Conservation (phyloP, 2,797 vertebrate genomes). For the Rhinatrema bivittatum region DNA sequence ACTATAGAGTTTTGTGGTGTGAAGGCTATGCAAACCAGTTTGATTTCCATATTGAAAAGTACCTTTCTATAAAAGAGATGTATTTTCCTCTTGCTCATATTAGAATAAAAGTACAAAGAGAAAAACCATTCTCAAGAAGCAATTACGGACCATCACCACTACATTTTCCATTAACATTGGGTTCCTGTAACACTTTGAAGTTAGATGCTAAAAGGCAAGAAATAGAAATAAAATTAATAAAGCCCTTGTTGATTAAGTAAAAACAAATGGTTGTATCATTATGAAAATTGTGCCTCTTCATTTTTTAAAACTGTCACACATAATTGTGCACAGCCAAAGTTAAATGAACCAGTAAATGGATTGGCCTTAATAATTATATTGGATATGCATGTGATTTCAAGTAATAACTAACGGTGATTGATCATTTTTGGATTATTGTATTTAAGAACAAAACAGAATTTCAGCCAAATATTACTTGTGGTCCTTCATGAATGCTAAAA, state of each 20-base stretch:
- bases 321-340: slow-evolving; percentile 54
- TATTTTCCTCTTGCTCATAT: too few species aligned
- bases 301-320: slow-evolving; percentile 56
- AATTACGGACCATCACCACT: slow-evolving; percentile 29
- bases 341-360: slow-evolving; percentile 59
- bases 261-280: slow-evolving; percentile 42
- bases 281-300: slow-evolving; percentile 46
- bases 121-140: slow-evolving; percentile 35
- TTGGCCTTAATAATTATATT: slow-evolving; percentile 54
- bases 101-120: slow-evolving; percentile 4
- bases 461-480: slow-evolving; percentile 50
- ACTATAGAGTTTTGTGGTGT: too few species aligned
- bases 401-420: slow-evolving; percentile 60
- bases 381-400: slow-evolving; percentile 47
- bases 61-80: too few species aligned
- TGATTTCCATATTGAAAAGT: too few species aligned
- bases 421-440: slow-evolving; percentile 61
- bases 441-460: slow-evolving; percentile 51
- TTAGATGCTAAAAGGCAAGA: slow-evolving; percentile 34
- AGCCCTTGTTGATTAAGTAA: slow-evolving; percentile 51
- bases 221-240: slow-evolving; percentile 42
- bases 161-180: slow-evolving; percentile 33
- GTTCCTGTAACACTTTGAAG: slow-evolving; percentile 30
- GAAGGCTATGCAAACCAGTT: too few species aligned
- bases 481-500: slow-evolving; percentile 44